Base-by-base conservation (phyloP, 1,140 invertebrate genomes). In the Polyergus mexicanus region DNA sequence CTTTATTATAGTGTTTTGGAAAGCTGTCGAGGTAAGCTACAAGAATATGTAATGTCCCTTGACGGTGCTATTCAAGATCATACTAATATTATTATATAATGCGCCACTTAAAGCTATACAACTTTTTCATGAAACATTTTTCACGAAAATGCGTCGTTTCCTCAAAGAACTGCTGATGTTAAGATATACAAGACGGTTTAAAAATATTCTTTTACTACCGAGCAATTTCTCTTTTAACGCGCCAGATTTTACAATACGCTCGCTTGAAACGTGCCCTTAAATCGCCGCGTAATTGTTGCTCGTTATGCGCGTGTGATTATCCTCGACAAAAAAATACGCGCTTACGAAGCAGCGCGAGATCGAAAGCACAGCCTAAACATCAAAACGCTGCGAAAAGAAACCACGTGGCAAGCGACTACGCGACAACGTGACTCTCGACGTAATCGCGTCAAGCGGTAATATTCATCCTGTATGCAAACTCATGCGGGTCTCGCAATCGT, bases 241-340 rank as follows among this genome's bases (percentile, higher is more conserved):
- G 25, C 66, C 77, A 41, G 77, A 71, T 81, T 69, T 72, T 81
- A 81, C 47, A 81, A 72, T 72, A 81, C 51, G 38, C 66, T 72
- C 56, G 28, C 54, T 60, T 32, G 38, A 58, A 66, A 81, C 51
- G 51, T 71, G 77, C 60, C 66, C 32, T 72, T 72, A 81, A 72
- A 81, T 72, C 58, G 65, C 66, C 66, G 13, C 66, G 66, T 81
- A 81, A 81, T 72, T 72, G 66, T 81, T 28, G 78, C 66, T 81
- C 66, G 54, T 81, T 81, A 72, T 38, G 71, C 1, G 65, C 77
- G 77, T 58, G 32, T 72, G 51, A 81, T 81, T 81, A 81, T 81
- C 51, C 41, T 2, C 11, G 11, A n/a, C 44, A 81, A 81, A 72
- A 19, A 51, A 60, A 81, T 25, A 10, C 25, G 51, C 41, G 25